Percentiles rank a stretch among this genome's conserved stretches.
phyloP scores from a whole-genome alignment of 2,113 vertebrate genomes.

The Colinus virginianus region DNA sequence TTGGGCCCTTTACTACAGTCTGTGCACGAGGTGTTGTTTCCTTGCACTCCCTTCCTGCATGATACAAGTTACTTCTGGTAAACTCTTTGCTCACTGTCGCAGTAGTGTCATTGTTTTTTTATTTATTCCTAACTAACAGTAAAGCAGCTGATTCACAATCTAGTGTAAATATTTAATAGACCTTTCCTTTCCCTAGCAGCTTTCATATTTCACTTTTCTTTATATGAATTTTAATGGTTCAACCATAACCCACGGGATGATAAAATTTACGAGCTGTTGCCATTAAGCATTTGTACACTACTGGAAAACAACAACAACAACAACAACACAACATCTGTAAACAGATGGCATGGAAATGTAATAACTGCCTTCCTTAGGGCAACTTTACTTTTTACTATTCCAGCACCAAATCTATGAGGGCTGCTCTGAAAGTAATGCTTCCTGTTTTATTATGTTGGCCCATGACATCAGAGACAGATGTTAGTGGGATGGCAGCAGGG shows the following conservation, averaged over 20 bases:
- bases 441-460: too few species aligned
- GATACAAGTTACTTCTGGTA: not conserved
- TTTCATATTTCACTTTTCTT: not conserved
- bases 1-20: not conserved
- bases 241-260: not conserved
- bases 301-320: not conserved
- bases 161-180: constrained; percentile 25
- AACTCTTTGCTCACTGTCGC: not conserved
- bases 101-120: not conserved
- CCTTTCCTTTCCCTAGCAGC: not conserved
- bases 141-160: constrained; percentile 19
- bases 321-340: not conserved
- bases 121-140: constrained; percentile 26
- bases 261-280: not conserved
- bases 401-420: not conserved
- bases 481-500: too few species aligned
- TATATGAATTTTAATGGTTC: not conserved
- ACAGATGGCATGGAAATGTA: not conserved
- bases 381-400: not conserved
- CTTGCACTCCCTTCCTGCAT: not conserved
- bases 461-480: too few species aligned
- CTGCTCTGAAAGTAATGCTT: too few species aligned
- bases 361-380: not conserved
- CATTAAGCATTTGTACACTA: not conserved
- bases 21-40: not conserved